These are phyloP conservation scores for Lucifuga dentata DNA, from an alignment of 2,113 vertebrate genomes.

Conservation along the genomic window DNA sequence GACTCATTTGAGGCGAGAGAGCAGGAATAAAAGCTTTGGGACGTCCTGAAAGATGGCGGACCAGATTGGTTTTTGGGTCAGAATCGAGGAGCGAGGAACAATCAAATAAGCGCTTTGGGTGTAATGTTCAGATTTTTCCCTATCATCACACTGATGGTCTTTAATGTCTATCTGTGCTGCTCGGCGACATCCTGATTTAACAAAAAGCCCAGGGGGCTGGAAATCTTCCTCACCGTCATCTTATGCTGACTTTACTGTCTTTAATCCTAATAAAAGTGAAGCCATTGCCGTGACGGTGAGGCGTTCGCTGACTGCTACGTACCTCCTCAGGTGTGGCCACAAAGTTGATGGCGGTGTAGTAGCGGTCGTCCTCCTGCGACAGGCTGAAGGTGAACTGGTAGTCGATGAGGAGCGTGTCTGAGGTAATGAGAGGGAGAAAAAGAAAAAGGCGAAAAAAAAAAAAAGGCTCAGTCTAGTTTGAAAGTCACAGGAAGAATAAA, in stretches of 20 bases:
- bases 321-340: constrained; percentile 98
- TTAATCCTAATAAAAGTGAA: constrained; percentile 31
- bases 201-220: not conserved
- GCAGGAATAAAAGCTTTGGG: too few relatives aligned
- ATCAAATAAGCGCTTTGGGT: too few relatives aligned
- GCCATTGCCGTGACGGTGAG: constrained; percentile 35
- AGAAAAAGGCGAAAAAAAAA: constrained; percentile 15
- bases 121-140: too few relatives aligned
- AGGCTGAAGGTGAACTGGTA: constrained; percentile 99
- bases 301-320: constrained; percentile 34
- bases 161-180: not conserved
- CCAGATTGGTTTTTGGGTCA: too few relatives aligned
- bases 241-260: not conserved
- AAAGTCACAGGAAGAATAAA: constrained; percentile 50
- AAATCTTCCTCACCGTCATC: not conserved
- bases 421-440: constrained; percentile 20
- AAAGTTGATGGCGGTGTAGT: constrained; percentile 99
- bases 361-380: constrained; percentile 97
- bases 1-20: too few relatives aligned
- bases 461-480: constrained; percentile 27
- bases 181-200: not conserved
- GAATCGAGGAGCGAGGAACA: too few relatives aligned
- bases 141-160: too few relatives aligned
- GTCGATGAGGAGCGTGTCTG: constrained; percentile 97
- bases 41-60: too few relatives aligned